A percentile compares a stretch with the other conserved stretches of the same genome.
Conservation (phyloP, 1,140 invertebrate species). For the Drosophila oshimai region DNA sequence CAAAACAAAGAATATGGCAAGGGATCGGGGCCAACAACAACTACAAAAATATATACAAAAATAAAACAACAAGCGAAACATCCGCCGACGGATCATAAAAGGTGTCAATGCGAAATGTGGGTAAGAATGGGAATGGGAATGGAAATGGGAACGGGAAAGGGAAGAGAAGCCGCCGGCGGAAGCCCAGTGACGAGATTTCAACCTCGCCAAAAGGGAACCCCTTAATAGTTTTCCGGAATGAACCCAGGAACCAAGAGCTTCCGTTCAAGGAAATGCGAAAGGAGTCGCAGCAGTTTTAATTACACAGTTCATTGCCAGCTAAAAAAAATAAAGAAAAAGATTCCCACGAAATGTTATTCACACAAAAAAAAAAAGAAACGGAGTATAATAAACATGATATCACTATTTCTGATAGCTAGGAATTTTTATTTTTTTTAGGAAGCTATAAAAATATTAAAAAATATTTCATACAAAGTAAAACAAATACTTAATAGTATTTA, state of each 20-base stretch:
- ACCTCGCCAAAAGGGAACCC: conserved; percentile 44
- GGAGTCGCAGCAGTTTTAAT: conserved; percentile 60
- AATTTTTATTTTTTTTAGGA: too few species aligned
- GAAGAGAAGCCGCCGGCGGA: conserved; percentile 43
- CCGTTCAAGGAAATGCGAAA: conserved; percentile 70
- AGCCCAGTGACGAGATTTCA: conserved; percentile 33
- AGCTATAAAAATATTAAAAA: too few species aligned
- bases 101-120: conserved; percentile 55
- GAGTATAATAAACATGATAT: too few species aligned
- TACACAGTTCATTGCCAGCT: conserved; percentile 32
- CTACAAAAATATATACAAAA: not conserved
- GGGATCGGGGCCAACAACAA: conserved; percentile 17
- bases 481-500: too few species aligned
- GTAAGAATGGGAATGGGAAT: conserved; percentile 33
- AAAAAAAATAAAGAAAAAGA: too few species aligned
- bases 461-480: too few species aligned
- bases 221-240: conserved; percentile 76
- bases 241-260: conserved; percentile 52
- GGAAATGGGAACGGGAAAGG: conserved; percentile 43
- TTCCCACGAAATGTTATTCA: conserved; percentile 52
- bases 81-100: conserved; percentile 49
- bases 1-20: conserved; percentile 63
- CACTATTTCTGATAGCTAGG: too few species aligned
- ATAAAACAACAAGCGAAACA: conserved; percentile 21
- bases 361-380: conserved; percentile 26